Evolutionary conservation across 2,888 invertebrate genomes (phyloP), one percentile per base, ranked within the genome.

Genomic region (Diaphora mendica): DNA sequence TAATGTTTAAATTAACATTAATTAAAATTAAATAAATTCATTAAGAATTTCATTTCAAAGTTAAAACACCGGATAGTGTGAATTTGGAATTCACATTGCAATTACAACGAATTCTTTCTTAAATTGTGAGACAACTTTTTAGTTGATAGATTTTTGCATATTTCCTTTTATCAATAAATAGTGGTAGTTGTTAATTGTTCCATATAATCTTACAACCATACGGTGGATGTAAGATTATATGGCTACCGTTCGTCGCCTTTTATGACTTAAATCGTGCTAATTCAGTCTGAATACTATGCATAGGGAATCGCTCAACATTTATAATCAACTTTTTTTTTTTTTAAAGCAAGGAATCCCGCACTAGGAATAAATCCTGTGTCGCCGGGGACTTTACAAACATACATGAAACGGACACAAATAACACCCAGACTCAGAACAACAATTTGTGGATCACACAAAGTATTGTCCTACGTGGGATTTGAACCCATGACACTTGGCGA

Each of bases 221-320:
- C 75, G 66, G 3, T 33, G 33, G 69, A 75, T 75, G 59, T n/a
- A n/a, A n/a, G n/a, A n/a, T n/a, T n/a, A n/a, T n/a, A n/a, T n/a
- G n/a, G n/a, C 44, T 42, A 65, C 68, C 42, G 65, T 44, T 48
- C 69, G 48, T 72, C 35, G 39, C 71, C 69, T 70, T 75, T 70
- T 70, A 70, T 64, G 70, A 59, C 48, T 33, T 3, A 33, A 3
- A 66, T 69, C 48, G 75, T 70, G 51, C 72, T 72, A 75, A 70
- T 70, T 75, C 55, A 59, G 33, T 71, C 71, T 44, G 44, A 59
- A 69, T 70, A 44, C 64, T 35, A 42, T 66, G 55, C 66, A 70
- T 66, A 59, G 33, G 67, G 48, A 68, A 68, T 48, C 42, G 62
- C 55, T 44, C 48, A 64, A 30, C 48, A n/a, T n/a, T n/a, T n/a